Percentiles rank a stretch among this genome's conserved stretches.
phyloP scores from a whole-genome alignment of 2,888 invertebrate genomes.

The Mantis religiosa region DNA sequence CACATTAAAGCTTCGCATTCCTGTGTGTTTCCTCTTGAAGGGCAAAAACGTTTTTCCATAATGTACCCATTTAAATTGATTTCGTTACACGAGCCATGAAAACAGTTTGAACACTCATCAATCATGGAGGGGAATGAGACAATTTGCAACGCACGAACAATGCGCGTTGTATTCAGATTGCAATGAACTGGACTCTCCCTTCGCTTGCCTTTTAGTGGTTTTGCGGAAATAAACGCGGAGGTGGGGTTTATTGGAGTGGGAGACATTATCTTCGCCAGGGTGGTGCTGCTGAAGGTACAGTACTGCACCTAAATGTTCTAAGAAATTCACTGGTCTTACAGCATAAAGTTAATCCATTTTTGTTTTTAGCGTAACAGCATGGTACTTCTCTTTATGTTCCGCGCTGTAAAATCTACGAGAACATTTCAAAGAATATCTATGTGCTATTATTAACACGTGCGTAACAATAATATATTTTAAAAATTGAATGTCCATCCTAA shows the following conservation, averaged over 20 bases:
- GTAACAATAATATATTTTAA: too few relatives aligned
- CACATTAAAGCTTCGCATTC: background rate
- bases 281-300: background rate
- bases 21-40: background rate
- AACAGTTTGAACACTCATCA: constrained; percentile 14
- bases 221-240: background rate
- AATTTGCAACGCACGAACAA: constrained; percentile 16
- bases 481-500: too few relatives aligned
- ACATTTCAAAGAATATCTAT: too few relatives aligned
- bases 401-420: too few relatives aligned
- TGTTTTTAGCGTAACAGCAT: too few relatives aligned
- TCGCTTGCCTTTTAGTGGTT: background rate
- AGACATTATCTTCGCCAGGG: background rate
- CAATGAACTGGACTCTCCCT: background rate
- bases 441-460: too few relatives aligned
- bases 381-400: too few relatives aligned
- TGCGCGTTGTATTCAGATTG: background rate
- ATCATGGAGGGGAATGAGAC: constrained; percentile 1
- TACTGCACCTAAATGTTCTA: background rate
- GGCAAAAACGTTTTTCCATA: background rate
- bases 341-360: too few relatives aligned
- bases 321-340: too few relatives aligned
- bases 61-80: constrained; percentile 13
- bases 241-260: too few relatives aligned
- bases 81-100: constrained; percentile 6